Conservation (phyloP, 2,797 vertebrate genomes). For the Lycodopsis pacificus region DNA sequence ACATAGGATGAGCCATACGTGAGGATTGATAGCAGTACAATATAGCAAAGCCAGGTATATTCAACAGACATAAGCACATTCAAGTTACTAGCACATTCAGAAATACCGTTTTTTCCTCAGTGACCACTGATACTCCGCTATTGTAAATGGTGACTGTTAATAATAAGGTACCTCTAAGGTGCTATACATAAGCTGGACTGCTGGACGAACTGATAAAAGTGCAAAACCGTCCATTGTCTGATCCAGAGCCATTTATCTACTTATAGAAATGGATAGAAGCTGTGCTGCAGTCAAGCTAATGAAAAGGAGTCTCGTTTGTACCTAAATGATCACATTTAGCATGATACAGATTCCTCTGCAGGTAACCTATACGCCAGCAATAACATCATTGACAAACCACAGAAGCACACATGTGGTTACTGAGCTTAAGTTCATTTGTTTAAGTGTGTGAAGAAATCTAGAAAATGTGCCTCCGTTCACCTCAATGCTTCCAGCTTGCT, state of each 20-base stretch:
- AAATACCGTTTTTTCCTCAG: slow-evolving; percentile 41
- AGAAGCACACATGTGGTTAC: slow-evolving; percentile 41
- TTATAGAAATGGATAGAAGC: background rate
- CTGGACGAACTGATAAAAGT: slow-evolving; percentile 11
- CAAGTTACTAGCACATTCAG: slow-evolving; percentile 62
- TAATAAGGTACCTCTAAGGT: background rate
- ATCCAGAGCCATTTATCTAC: slow-evolving; percentile 13
- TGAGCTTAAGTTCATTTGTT: slow-evolving; percentile 50
- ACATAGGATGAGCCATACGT: slow-evolving; percentile 44
- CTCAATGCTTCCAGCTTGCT: slow-evolving; percentile 79
- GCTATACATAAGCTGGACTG: background rate
- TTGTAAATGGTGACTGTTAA: slow-evolving; percentile 10
- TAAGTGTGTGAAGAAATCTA: slow-evolving; percentile 58
- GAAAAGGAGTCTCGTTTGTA: background rate
- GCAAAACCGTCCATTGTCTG: slow-evolving; percentile 5
- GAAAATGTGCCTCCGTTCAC: slow-evolving; percentile 75
- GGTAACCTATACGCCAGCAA: slow-evolving; percentile 71
- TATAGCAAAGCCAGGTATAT: slow-evolving; percentile 44
- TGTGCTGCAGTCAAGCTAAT: slow-evolving; percentile 28
- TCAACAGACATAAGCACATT: slow-evolving; percentile 69
- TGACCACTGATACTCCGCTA: background rate
- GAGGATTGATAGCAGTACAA: slow-evolving; percentile 24
- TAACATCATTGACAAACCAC: slow-evolving; percentile 56
- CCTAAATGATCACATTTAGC: slow-evolving; percentile 37
- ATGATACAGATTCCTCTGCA: slow-evolving; percentile 50